Conservation (phyloP, 2,888 invertebrate genomes). For the Leptopterna dolabrata region DNA sequence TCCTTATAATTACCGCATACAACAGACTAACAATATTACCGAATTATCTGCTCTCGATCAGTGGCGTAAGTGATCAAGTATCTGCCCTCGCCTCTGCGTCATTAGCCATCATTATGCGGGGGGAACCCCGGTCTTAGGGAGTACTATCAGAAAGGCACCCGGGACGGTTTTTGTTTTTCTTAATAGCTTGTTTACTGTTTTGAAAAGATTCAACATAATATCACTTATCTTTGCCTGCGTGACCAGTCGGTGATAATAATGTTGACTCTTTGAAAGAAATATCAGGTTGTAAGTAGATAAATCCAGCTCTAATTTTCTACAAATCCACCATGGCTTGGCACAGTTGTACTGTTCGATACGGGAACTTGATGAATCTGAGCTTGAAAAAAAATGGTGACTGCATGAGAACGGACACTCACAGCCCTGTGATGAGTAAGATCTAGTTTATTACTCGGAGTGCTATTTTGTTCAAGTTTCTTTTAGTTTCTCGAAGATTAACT, state of each 20-base stretch:
- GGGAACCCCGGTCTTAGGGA: not conserved
- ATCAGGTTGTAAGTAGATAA: not conserved
- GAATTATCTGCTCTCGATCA: too few species aligned
- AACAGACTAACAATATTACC: not conserved
- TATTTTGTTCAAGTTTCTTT: too few species aligned
- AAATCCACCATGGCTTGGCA: not conserved
- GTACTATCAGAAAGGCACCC: not conserved
- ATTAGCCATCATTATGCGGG: not conserved
- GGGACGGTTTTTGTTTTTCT: not conserved
- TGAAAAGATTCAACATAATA: not conserved
- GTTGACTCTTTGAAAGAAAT: not conserved
- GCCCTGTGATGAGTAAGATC: too few species aligned
- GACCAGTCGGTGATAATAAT: not conserved
- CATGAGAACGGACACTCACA: too few species aligned
- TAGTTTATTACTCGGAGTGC: too few species aligned
- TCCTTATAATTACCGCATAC: not conserved
- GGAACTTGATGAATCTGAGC: too few species aligned
- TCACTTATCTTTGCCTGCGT: not conserved
- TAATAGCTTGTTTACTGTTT: slow-evolving; percentile 3
- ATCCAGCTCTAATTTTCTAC: not conserved
- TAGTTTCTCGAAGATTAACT: too few species aligned
- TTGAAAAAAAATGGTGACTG: too few species aligned
- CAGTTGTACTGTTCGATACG: too few species aligned
- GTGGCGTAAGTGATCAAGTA: not conserved
- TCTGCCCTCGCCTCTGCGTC: not conserved